Conservation (phyloP, 2,888 invertebrate genomes). For the Neoascia interrupta region DNA sequence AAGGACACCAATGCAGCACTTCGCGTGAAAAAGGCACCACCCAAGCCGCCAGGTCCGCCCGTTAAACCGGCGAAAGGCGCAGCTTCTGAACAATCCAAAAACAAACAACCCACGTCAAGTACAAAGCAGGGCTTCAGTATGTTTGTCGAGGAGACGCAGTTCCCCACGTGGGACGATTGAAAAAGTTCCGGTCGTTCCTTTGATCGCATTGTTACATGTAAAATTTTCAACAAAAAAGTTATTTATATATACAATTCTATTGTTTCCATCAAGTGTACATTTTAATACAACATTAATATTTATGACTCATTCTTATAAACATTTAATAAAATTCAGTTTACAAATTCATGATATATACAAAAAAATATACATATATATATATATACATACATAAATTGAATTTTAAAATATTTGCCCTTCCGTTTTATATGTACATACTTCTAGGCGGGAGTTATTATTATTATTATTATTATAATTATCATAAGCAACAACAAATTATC, state of each 20-base stretch:
- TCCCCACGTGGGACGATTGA: constrained; percentile 86
- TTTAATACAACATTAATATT: constrained; percentile 69
- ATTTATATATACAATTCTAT: constrained; percentile 68
- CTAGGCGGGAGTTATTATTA: constrained; percentile 64
- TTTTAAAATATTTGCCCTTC: constrained; percentile 70
- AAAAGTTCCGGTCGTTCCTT: constrained; percentile 64
- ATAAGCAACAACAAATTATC: constrained; percentile 61
- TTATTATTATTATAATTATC: no score
- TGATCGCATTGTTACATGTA: constrained; percentile 63
- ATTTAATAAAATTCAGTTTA: constrained; percentile 74
- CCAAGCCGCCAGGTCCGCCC: constrained; percentile 70
- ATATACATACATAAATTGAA: constrained; percentile 62
- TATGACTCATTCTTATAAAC: constrained; percentile 74
- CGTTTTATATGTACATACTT: constrained; percentile 69
- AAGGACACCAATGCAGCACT: constrained; percentile 61
- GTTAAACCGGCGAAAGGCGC: constrained; percentile 72
- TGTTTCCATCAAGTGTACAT: constrained; percentile 69
- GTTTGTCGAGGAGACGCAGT: constrained; percentile 83
- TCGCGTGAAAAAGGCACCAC: constrained; percentile 64
- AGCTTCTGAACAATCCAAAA: constrained; percentile 71
- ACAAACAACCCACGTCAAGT: constrained; percentile 74
- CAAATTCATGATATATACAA: constrained; percentile 67
- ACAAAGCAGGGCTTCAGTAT: constrained; percentile 79
- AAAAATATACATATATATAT: constrained; percentile 50
- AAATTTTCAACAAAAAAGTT: constrained; percentile 66